phyloP scores from a whole-genome alignment of 2,797 vertebrate genomes.

The Acropternis orthonyx region DNA sequence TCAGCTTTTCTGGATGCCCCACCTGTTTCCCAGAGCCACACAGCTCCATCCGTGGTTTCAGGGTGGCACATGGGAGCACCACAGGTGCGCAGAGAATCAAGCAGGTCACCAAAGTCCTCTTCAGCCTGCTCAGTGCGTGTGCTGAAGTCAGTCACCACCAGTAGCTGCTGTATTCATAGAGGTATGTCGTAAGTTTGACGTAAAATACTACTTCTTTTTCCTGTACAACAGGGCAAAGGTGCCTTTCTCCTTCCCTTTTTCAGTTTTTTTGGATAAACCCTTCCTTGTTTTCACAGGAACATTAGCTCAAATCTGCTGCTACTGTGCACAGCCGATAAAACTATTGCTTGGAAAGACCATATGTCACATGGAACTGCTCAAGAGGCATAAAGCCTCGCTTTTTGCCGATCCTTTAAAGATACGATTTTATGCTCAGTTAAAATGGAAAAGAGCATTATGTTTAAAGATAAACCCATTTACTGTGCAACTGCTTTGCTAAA shows the following conservation, averaged over 20 bases:
- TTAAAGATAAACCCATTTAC: conserved; percentile 73
- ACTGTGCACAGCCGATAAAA: conserved; percentile 69
- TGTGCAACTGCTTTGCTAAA: conserved; percentile 54
- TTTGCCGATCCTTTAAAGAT: conserved; percentile 68
- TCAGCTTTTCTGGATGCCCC: not conserved
- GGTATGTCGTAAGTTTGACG: conserved; percentile 17
- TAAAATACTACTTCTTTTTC: conserved; percentile 35
- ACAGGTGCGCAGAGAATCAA: not conserved
- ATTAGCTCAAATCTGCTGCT: conserved; percentile 75
- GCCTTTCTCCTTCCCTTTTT: conserved; percentile 52
- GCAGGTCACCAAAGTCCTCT: not conserved
- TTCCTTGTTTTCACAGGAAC: conserved; percentile 75
- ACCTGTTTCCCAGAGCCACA: not conserved
- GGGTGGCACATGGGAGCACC: not conserved
- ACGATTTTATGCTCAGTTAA: conserved; percentile 76
- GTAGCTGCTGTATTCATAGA: conserved; percentile 5
- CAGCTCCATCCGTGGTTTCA: not conserved
- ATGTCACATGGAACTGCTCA: conserved; percentile 74
- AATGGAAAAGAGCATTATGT: conserved; percentile 75
- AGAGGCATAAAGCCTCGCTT: conserved; percentile 58
- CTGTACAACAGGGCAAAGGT: conserved; percentile 48
- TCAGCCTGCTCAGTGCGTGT: not conserved
- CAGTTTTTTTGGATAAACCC: conserved; percentile 73
- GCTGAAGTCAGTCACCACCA: not conserved
- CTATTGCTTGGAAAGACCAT: conserved; percentile 71